phyloP scores from a whole-genome alignment of 2,888 invertebrate genomes.

The Panopea generosa region DNA sequence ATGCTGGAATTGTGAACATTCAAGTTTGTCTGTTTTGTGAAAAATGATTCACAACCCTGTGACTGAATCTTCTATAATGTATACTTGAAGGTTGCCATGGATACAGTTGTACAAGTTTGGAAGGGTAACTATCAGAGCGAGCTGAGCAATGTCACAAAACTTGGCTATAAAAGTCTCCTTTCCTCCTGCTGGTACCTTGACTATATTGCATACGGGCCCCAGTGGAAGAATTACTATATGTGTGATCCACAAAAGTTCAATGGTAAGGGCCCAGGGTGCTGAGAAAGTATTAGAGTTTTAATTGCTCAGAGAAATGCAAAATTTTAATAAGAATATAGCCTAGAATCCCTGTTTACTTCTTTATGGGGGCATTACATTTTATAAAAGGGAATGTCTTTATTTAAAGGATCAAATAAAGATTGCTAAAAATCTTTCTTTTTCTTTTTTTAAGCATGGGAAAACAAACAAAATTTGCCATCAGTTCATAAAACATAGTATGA shows the following conservation, averaged over 20 bases:
- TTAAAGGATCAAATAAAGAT: no score
- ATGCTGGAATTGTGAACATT: no score
- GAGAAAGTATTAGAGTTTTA: no score
- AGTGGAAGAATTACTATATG: conserved; percentile 85
- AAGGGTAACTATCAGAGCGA: conserved; percentile 85
- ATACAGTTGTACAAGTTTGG: conserved; percentile 95
- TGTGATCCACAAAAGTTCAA: conserved; percentile 86
- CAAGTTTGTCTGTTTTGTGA: no score
- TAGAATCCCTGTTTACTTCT: background rate
- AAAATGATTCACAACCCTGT: no score
- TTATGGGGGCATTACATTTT: background rate
- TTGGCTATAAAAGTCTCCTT: conserved; percentile 89
- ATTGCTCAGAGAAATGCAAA: background rate
- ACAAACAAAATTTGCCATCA: no score
- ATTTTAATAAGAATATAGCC: background rate
- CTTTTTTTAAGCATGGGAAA: background rate
- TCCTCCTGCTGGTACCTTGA: conserved; percentile 96
- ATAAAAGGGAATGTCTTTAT: no score
- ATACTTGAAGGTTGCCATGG: conserved; percentile 78
- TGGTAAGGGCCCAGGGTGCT: conserved; percentile 79
- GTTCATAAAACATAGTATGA: no score
- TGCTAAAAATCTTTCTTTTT: no score
- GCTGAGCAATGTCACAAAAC: conserved; percentile 87
- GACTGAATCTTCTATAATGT: no score
- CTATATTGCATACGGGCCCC: conserved; percentile 87